Conservation (phyloP, 2,113 vertebrate genomes). For the Struthio camelus region DNA sequence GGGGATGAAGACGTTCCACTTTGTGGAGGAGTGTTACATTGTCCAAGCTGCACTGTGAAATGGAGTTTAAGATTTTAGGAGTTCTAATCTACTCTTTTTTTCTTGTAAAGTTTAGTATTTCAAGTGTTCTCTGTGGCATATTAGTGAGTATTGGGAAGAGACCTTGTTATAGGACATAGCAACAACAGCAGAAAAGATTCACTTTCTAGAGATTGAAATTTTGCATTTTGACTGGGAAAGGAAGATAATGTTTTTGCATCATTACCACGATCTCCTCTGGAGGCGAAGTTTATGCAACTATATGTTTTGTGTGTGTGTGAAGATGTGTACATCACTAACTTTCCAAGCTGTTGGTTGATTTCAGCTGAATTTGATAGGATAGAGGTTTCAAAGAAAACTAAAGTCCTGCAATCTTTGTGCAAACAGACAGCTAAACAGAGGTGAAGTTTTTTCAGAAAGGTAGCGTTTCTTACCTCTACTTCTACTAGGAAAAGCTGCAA, state of each 20-base stretch:
- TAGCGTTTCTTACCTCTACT: neutral
- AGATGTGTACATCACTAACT: neutral
- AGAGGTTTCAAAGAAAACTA: neutral
- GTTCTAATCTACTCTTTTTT: neutral
- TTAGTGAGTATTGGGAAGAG: neutral
- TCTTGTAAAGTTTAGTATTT: neutral
- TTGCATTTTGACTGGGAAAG: neutral
- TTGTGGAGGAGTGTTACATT: neutral
- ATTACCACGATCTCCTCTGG: neutral
- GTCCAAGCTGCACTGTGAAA: neutral
- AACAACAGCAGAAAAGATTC: neutral
- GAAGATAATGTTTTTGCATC: neutral
- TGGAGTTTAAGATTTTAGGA: neutral
- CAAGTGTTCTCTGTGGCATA: neutral
- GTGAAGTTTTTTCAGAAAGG: neutral
- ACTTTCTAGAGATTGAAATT: neutral
- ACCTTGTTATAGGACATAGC: neutral
- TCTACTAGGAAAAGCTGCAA: neutral
- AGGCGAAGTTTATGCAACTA: neutral
- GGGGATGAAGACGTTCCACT: neutral
- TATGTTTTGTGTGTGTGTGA: fast-evolving
- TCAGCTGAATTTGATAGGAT: neutral
- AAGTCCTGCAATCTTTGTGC: neutral
- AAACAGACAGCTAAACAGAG: neutral
- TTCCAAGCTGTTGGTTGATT: neutral